Evolutionary conservation across 2,113 vertebrate species (phyloP).

Genomic region (Fukomys damarensis): DNA sequence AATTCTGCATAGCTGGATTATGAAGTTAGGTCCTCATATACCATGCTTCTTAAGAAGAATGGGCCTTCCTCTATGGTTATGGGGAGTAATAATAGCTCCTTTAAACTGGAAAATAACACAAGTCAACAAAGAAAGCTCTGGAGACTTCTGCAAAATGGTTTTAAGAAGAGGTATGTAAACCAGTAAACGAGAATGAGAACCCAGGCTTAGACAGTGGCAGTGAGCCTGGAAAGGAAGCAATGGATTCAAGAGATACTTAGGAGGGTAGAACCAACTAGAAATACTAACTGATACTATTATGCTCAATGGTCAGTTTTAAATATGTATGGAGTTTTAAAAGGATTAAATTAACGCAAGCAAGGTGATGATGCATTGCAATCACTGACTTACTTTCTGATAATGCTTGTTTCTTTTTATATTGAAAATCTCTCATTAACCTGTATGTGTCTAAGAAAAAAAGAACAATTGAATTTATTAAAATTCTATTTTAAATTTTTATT

Average conservation of each 20-base stretch:
- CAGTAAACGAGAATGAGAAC: background rate
- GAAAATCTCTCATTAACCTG: background rate
- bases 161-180: background rate
- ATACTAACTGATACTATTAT: background rate
- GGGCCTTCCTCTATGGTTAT: background rate
- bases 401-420: background rate
- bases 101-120: background rate
- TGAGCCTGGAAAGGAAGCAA: background rate
- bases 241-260: background rate
- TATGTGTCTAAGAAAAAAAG: background rate
- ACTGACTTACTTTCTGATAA: slow-evolving; percentile 12
- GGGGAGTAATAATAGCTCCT: background rate
- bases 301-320: background rate
- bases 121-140: background rate
- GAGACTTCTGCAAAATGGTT: background rate
- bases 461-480: background rate
- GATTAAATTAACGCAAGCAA: background rate
- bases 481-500: slow-evolving; percentile 18
- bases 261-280: background rate
- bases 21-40: background rate
- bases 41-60: slow-evolving; percentile 33
- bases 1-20: background rate
- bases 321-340: background rate
- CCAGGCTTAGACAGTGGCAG: background rate
- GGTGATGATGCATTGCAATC: background rate